Evolutionary conservation across 2,888 invertebrate genomes (phyloP).

Genomic region (Coenonympha arcania): DNA sequence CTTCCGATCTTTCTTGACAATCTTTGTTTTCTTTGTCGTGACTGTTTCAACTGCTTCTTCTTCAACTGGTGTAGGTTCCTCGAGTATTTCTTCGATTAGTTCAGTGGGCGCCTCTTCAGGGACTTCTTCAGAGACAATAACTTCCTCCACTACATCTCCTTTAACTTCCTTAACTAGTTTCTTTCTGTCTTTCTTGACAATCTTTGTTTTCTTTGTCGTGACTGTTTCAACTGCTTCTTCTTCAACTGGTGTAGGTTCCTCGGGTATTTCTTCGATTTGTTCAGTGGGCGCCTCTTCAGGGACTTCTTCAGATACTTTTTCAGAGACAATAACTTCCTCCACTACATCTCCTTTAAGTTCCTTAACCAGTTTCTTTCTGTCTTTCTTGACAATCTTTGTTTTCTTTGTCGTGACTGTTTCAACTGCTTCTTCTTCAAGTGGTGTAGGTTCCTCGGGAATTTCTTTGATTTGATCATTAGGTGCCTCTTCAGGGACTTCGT

Average conservation of each 20-base stretch:
- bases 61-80: neutral
- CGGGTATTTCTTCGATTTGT: slow-evolving; percentile 65
- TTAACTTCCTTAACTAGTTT: neutral
- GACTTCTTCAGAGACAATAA: too few species aligned
- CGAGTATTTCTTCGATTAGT: too few species aligned
- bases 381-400: slow-evolving; percentile 45
- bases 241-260: slow-evolving; percentile 71
- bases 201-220: too few species aligned
- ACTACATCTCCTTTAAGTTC: slow-evolving; percentile 57
- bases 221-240: slow-evolving; percentile 67
- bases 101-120: too few species aligned
- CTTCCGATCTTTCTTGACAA: slow-evolving; percentile 53
- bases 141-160: too few species aligned
- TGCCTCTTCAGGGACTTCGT: neutral
- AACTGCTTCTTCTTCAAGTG: slow-evolving; percentile 54
- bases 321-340: neutral
- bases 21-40: slow-evolving; percentile 66
- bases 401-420: slow-evolving; percentile 71
- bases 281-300: neutral
- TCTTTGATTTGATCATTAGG: slow-evolving; percentile 39
- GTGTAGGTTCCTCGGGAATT: slow-evolving; percentile 73
- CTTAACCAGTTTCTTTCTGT: slow-evolving; percentile 33
- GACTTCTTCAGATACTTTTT: slow-evolving; percentile 36
- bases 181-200: too few species aligned
- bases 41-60: slow-evolving; percentile 68